These are phyloP conservation scores for Eueremaeus valkanovi DNA, from an alignment of 2,888 invertebrate genomes.

Conservation along the genomic window DNA sequence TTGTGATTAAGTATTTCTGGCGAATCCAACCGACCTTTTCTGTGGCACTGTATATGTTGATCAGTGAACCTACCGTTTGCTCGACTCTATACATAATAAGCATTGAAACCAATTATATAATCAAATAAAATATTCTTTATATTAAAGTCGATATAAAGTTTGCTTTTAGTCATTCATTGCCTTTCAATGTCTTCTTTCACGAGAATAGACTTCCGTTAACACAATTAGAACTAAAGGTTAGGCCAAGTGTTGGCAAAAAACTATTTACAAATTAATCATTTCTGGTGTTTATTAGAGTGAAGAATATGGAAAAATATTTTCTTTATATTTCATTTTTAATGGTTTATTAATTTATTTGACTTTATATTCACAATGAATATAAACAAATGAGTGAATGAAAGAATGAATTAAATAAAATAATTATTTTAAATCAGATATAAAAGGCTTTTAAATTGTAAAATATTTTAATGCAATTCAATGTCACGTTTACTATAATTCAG, in stretches of 20 bases:
- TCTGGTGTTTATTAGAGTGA: background rate
- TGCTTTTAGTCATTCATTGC: too few relatives aligned
- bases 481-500: too few relatives aligned
- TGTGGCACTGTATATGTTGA: constrained; percentile 36
- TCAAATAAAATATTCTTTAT: too few relatives aligned
- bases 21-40: constrained; percentile 14
- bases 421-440: too few relatives aligned
- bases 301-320: background rate
- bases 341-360: background rate
- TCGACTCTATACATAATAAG: constrained; percentile 36
- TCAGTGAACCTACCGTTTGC: constrained; percentile 41
- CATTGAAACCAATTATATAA: background rate
- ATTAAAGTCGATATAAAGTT: too few relatives aligned
- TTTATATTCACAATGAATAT: background rate
- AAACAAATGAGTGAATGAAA: background rate
- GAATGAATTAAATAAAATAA: too few relatives aligned
- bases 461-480: too few relatives aligned
- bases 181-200: too few relatives aligned
- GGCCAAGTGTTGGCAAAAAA: background rate
- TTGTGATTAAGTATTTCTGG: constrained; percentile 38
- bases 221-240: background rate
- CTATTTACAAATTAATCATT: constrained; percentile 6
- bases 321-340: background rate
- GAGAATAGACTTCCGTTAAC: background rate
- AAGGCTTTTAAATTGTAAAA: too few relatives aligned